These are phyloP conservation scores for Parnassius orleans DNA, from an alignment of 2,888 invertebrate species.

Conservation along the genomic window DNA sequence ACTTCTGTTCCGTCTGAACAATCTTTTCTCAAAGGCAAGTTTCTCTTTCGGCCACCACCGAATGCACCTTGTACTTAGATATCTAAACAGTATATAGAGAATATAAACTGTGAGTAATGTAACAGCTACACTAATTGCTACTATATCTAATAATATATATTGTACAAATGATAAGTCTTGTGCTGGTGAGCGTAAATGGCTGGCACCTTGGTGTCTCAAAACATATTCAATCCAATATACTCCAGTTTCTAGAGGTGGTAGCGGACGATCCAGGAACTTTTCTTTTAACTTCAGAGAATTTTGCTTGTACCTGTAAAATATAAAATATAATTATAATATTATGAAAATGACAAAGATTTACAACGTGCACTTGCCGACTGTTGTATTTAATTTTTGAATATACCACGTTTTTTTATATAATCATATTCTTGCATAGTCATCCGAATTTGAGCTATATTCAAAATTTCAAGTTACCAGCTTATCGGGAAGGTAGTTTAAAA, in stretches of 20 bases:
- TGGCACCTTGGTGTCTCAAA: conserved; percentile 78
- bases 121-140: conserved; percentile 54
- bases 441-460: no score
- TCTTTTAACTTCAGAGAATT: conserved; percentile 71
- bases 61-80: conserved; percentile 65
- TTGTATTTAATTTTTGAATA: no score
- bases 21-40: conserved; percentile 58
- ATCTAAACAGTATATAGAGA: conserved; percentile 62
- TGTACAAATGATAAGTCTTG: conserved; percentile 71
- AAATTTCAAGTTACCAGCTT: no score
- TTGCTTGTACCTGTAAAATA: conserved; percentile 72
- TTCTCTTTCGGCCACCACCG: conserved; percentile 68
- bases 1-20: conserved; percentile 60
- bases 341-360: no score
- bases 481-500: no score
- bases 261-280: conserved; percentile 80
- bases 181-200: conserved; percentile 73
- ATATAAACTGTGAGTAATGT: conserved; percentile 55
- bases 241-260: conserved; percentile 80
- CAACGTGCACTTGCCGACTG: no score
- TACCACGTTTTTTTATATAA: no score
- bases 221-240: conserved; percentile 85
- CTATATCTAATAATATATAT: conserved; percentile 66
- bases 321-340: conserved; percentile 1
- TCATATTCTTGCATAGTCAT: no score